Percentiles rank a stretch among this genome's conserved stretches.
Evolutionary conservation across 2,888 invertebrate genomes (phyloP).

Genomic region (Parelbella ahira): DNA sequence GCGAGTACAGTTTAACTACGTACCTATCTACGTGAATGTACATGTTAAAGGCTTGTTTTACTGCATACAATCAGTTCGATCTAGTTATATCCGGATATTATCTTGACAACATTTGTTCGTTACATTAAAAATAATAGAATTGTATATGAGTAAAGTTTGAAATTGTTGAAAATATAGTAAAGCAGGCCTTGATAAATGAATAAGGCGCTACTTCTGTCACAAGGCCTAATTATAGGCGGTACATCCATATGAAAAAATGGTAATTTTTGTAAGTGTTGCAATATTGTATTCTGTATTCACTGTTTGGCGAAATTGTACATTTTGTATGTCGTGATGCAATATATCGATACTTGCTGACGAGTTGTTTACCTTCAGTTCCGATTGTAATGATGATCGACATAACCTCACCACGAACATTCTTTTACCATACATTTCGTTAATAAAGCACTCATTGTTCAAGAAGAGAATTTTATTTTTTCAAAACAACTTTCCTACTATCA

Average conservation of each 20-base stretch:
- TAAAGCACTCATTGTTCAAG: conserved; percentile 79
- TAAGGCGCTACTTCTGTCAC: conserved; percentile 43
- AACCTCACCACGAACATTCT: conserved; percentile 69
- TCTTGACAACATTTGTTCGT: too few relatives aligned
- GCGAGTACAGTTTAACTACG: conserved; percentile 8
- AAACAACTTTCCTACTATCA: too few relatives aligned
- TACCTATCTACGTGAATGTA: too few relatives aligned
- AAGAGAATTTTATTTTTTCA: too few relatives aligned
- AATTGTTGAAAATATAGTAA: not conserved
- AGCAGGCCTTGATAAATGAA: conserved; percentile 13
- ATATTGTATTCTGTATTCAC: conserved; percentile 53
- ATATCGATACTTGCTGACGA: conserved; percentile 28
- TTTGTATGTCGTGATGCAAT: conserved; percentile 29
- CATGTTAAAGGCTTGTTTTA: not conserved
- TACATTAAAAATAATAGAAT: too few relatives aligned
- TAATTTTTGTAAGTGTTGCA: conserved; percentile 46
- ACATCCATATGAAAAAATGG: conserved; percentile 39
- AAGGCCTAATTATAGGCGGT: conserved; percentile 48
- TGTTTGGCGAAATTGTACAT: conserved; percentile 38
- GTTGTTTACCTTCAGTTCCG: conserved; percentile 48
- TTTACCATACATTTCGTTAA: conserved; percentile 76
- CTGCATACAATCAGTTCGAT: too few relatives aligned
- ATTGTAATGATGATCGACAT: conserved; percentile 52
- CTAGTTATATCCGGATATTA: too few relatives aligned
- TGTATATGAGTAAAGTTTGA: too few relatives aligned